phyloP scores from a whole-genome alignment of 2,888 invertebrate species.

The Euproctis similis region DNA sequence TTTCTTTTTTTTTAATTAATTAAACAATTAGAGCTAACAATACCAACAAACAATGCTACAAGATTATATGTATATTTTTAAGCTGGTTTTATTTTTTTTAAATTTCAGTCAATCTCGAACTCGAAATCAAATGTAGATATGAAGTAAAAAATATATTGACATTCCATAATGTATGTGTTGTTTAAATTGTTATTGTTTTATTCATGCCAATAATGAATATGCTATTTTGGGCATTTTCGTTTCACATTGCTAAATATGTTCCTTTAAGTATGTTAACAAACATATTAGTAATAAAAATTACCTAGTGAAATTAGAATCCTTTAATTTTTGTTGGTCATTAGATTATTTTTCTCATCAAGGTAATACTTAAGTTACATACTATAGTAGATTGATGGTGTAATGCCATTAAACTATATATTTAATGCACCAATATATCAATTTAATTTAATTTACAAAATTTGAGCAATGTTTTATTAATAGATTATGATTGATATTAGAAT shows the following conservation, averaged over 20 bases:
- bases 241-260: neutral
- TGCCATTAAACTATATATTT: too few species aligned
- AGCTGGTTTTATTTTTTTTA: slow-evolving; percentile 57
- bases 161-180: slow-evolving; percentile 73
- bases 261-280: neutral
- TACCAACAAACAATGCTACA: slow-evolving; percentile 42
- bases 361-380: neutral
- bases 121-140: slow-evolving; percentile 69
- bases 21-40: slow-evolving; percentile 32
- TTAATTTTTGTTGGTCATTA: too few species aligned
- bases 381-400: slow-evolving; percentile 6
- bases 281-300: neutral
- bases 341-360: too few species aligned
- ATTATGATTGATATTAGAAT: too few species aligned
- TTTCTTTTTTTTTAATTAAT: slow-evolving; percentile 36
- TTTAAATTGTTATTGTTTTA: slow-evolving; percentile 53
- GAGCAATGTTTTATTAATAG: too few species aligned
- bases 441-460: too few species aligned
- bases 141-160: slow-evolving; percentile 75
- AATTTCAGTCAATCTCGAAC: slow-evolving; percentile 58
- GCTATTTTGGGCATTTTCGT: slow-evolving; percentile 7
- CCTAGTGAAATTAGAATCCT: neutral
- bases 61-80: slow-evolving; percentile 64
- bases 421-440: too few species aligned
- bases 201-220: slow-evolving; percentile 22